These are phyloP conservation scores for Lutjanus argentimaculatus DNA, from an alignment of 2,797 vertebrate species.

Conservation along the genomic window DNA sequence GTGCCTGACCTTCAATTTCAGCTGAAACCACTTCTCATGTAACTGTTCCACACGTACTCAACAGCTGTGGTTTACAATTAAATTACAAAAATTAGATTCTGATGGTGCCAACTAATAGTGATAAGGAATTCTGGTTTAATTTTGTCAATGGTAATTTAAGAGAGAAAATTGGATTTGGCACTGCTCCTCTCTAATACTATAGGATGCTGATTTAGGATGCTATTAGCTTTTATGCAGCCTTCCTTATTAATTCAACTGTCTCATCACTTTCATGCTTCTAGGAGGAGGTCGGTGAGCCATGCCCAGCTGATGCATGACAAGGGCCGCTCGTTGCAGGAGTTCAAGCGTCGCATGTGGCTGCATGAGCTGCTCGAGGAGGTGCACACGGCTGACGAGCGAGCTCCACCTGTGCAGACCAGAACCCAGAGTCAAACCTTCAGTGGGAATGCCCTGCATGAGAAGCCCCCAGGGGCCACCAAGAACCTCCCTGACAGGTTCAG, in stretches of 20 bases:
- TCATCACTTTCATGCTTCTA: conserved; percentile 70
- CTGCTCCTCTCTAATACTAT: neutral
- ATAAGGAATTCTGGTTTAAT: neutral
- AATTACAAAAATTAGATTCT: neutral
- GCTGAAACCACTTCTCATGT: conserved; percentile 36
- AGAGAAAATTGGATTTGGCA: conserved; percentile 4
- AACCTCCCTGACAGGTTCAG: conserved; percentile 88
- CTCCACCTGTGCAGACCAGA: conserved; percentile 77
- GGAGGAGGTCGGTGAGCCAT: conserved; percentile 89
- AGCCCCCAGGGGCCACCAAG: conserved; percentile 91
- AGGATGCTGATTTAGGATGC: neutral
- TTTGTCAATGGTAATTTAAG: neutral
- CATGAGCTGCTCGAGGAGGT: conserved; percentile 93
- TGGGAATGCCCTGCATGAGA: conserved; percentile 84
- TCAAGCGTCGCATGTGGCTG: conserved; percentile 91
- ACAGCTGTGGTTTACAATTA: conserved; percentile 20
- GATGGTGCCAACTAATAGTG: too few species aligned
- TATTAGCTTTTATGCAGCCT: neutral
- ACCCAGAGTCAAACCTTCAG: conserved; percentile 82
- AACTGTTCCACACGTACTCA: conserved; percentile 30
- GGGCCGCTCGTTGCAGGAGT: conserved; percentile 92
- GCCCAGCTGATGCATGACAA: conserved; percentile 96
- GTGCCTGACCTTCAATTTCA: conserved; percentile 80
- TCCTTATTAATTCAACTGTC: conserved; percentile 13
- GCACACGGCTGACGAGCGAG: conserved; percentile 91